These are phyloP conservation scores for Catagonus wagneri DNA, from an alignment of 2,113 vertebrate species.

Conservation along the genomic window DNA sequence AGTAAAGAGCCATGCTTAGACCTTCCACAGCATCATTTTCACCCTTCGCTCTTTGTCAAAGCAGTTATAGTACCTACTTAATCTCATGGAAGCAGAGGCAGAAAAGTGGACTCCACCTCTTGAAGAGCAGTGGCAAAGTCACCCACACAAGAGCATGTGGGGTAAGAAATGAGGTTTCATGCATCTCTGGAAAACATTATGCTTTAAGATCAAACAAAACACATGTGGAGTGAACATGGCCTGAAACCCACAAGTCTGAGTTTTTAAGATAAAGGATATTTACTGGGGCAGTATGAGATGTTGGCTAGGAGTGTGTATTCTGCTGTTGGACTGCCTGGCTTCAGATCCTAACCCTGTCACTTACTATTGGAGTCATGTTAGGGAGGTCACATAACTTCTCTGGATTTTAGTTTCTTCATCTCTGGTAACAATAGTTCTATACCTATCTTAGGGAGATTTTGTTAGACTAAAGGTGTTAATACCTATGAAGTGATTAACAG, in stretches of 20 bases:
- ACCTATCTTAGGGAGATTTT: background rate
- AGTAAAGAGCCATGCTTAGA: background rate
- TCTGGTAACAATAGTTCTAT: background rate
- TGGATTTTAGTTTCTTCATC: conserved; percentile 8
- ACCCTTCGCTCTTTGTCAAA: background rate
- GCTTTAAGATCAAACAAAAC: background rate
- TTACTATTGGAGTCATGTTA: background rate
- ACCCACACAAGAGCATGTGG: background rate
- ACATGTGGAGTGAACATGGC: background rate
- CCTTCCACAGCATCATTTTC: background rate
- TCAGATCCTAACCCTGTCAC: background rate
- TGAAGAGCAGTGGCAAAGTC: background rate
- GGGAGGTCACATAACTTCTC: background rate
- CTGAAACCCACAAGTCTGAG: background rate
- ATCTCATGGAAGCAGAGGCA: background rate
- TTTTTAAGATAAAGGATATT: background rate
- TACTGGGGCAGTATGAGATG: too few relatives aligned
- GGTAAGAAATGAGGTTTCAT: background rate
- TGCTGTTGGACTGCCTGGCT: background rate
- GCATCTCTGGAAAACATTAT: background rate
- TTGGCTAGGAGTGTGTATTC: background rate
- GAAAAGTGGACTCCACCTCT: background rate
- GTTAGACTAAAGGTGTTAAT: background rate
- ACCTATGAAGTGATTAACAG: background rate
- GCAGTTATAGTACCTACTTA: background rate